Percentiles rank a stretch among this genome's conserved stretches.
These are phyloP conservation scores for Xyrichtys novacula DNA, from an alignment of 2,797 vertebrate species.

Conservation along the genomic window DNA sequence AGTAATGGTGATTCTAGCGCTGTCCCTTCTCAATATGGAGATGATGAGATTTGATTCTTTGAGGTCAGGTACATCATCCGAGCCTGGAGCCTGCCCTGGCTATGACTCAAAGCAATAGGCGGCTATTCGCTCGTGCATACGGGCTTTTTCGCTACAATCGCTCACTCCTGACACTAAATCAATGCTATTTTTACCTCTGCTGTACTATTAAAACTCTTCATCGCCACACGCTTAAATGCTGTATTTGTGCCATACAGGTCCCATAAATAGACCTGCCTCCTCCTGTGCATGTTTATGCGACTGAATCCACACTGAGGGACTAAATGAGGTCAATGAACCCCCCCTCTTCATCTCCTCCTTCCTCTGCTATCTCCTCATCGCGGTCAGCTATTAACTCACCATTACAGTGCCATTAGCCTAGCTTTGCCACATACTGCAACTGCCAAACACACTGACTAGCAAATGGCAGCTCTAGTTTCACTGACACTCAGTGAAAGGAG, in stretches of 20 bases:
- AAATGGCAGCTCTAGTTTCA: slow-evolving; percentile 56
- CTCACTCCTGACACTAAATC: slow-evolving; percentile 68
- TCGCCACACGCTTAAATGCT: slow-evolving; percentile 22
- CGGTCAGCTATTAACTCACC: slow-evolving; percentile 60
- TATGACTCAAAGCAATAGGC: slow-evolving; percentile 62
- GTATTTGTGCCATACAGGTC: slow-evolving; percentile 5
- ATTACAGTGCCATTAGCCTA: slow-evolving; percentile 66
- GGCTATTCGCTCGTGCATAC: slow-evolving; percentile 39
- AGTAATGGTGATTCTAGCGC: slow-evolving; percentile 80
- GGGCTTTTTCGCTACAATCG: slow-evolving; percentile 49
- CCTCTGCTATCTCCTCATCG: slow-evolving; percentile 54
- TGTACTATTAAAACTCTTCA: slow-evolving; percentile 49
- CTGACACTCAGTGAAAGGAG: slow-evolving; percentile 38
- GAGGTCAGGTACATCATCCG: slow-evolving; percentile 81
- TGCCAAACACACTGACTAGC: slow-evolving; percentile 41
- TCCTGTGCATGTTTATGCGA: slow-evolving; percentile 34
- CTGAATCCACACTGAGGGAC: slow-evolving; percentile 51
- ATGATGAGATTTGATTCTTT: slow-evolving; percentile 85
- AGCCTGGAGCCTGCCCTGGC: slow-evolving; percentile 65
- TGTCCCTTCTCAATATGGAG: slow-evolving; percentile 80
- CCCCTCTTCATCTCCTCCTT: slow-evolving; percentile 46
- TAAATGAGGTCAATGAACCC: slow-evolving; percentile 70
- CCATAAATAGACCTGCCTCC: slow-evolving; percentile 12
- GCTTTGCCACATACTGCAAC: slow-evolving; percentile 48
- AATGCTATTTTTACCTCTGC: slow-evolving; percentile 68